Conservation (phyloP, 2,888 invertebrate species). For the Nasonovia ribisnigri region DNA sequence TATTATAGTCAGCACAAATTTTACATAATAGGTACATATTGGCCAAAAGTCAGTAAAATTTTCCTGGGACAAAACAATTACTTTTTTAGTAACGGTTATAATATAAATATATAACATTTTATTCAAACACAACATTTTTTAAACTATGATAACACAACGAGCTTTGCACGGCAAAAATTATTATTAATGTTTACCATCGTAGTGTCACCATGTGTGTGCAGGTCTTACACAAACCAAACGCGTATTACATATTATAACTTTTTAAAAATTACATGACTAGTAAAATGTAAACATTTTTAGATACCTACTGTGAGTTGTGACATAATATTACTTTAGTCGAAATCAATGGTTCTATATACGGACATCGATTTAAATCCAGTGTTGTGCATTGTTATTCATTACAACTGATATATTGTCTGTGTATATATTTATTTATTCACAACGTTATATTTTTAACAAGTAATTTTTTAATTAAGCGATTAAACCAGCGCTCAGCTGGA, state of each 20-base stretch:
- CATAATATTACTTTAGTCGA: not conserved
- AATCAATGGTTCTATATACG: not conserved
- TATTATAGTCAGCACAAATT: not conserved
- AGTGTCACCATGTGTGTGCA: not conserved
- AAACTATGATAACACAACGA: not conserved
- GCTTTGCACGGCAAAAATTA: not conserved
- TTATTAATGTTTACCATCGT: not conserved
- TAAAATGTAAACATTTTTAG: not conserved
- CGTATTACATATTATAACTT: not conserved
- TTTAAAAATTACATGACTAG: too few relatives aligned
- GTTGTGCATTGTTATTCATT: not conserved
- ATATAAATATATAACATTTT: not conserved
- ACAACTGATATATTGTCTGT: not conserved
- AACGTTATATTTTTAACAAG: not conserved
- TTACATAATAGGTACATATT: not conserved
- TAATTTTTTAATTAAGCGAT: not conserved
- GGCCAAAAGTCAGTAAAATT: not conserved
- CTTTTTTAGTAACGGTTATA: not conserved
- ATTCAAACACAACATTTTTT: not conserved
- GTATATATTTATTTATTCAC: not conserved
- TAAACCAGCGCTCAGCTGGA: not conserved
- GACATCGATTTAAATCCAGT: not conserved
- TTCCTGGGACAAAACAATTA: not conserved
- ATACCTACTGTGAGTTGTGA: not conserved
- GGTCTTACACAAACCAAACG: not conserved